A percentile compares a stretch with the other conserved stretches of the same genome.
Evolutionary conservation across 23 tunicate species (phyloP).

Genomic region (Pegea sp.): DNA sequence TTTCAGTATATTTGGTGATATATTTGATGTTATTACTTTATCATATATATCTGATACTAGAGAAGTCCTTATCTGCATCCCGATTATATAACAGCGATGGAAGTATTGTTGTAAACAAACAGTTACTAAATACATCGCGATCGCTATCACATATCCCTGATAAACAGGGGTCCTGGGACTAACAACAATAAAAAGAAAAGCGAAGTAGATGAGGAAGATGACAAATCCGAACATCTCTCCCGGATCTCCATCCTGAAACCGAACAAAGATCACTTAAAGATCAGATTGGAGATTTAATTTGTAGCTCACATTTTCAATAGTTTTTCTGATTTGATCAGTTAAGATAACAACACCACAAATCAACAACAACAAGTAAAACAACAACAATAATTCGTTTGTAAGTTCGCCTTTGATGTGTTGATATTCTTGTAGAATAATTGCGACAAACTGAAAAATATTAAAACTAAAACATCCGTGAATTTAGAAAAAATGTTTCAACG

Average conservation of each 20-base stretch:
- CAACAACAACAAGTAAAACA: conserved; percentile 28
- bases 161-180: conserved; percentile 16
- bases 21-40: conserved; percentile 14
- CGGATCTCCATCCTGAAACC: too few species aligned
- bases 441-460: conserved; percentile 8
- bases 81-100: conserved; percentile 25
- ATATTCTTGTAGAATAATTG: conserved; percentile 11
- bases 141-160: conserved; percentile 40
- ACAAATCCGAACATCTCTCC: conserved; percentile 19
- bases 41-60: conserved; percentile 31
- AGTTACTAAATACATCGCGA: conserved; percentile 47
- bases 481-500: too few species aligned
- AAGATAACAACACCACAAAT: conserved; percentile 9
- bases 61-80: conserved; percentile 38
- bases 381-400: conserved; percentile 25
- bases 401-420: conserved; percentile 22
- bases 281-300: too few species aligned
- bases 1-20: neutral
- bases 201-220: conserved; percentile 11
- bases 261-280: too few species aligned
- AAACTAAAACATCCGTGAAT: too few species aligned
- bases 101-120: conserved; percentile 41
- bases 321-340: conserved; percentile 7
- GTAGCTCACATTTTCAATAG: too few species aligned
- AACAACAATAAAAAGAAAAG: conserved; percentile 12